Evolutionary conservation across 2,113 vertebrate species (phyloP).

Genomic region (Puffinus mauretanicus): DNA sequence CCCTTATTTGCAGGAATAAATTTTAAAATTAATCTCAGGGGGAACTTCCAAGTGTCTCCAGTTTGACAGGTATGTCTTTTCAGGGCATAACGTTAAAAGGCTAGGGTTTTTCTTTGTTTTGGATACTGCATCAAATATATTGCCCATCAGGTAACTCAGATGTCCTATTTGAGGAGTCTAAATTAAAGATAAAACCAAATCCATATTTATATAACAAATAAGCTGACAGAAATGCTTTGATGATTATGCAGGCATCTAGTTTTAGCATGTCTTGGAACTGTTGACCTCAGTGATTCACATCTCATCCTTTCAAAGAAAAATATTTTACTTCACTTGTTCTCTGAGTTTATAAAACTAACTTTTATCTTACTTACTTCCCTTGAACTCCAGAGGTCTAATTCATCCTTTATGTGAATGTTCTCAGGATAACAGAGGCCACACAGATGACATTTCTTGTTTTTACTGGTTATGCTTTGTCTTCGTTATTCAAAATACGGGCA

Average conservation of each 20-base stretch:
- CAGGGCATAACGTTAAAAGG: neutral
- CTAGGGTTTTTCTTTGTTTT: neutral
- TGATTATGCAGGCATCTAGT: neutral
- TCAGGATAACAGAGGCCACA: neutral
- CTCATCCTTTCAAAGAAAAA: neutral
- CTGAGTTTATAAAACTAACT: neutral
- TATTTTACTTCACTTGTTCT: neutral
- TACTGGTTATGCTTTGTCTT: neutral
- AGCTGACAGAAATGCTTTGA: neutral
- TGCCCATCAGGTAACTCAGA: neutral
- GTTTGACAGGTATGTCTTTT: neutral
- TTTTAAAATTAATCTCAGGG: neutral
- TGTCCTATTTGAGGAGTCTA: neutral
- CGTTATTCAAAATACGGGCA: neutral
- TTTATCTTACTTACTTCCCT: neutral
- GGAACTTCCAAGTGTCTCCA: neutral
- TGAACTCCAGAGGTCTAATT: neutral
- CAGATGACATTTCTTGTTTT: neutral
- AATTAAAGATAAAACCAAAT: neutral
- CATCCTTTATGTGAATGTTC: neutral
- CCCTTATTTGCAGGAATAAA: neutral
- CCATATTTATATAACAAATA: neutral
- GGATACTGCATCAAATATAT: neutral
- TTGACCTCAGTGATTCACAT: neutral
- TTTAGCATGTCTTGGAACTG: neutral